Evolutionary conservation across 2,888 invertebrate species (phyloP), one percentile per base, ranked within the genome.

Genomic region (Trachelus stipa): DNA sequence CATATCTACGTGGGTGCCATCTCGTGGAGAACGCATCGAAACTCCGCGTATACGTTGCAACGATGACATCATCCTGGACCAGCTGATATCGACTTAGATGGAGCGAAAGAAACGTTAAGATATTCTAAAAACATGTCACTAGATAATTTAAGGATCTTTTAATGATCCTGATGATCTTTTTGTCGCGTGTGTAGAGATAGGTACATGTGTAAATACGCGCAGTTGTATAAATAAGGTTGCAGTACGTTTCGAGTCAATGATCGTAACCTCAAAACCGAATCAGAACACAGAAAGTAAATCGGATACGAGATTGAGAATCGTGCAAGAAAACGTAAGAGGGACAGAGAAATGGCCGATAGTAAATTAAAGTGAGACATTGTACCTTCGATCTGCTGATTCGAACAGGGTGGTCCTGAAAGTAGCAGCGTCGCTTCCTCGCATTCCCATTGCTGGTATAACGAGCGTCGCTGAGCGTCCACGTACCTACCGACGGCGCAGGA

Each of bases 71-170:
- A 90, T 86, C 89, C 76, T 78, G 76, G 79, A 87, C 88, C 89
- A 90, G 90, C 89, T 90, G 90, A 89, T 81, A 85, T 87, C 86
- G 89, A 90, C 90, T 89, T 90, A 90, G 90, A 90, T 90, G 90
- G 90, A 90, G 90, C 88, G 90, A 90, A 90, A 90, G 89, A 90
- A 83, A 81, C 85, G 83, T 85, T 85, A 87, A 87, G 88, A 87
- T 83, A 23, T 2, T 56, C 23, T 9, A 15, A 56, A 56, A 9
- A 0, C 2, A 56, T 9, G 56, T 56, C 2, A 9, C 56, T 9
- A 56, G 23, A 23, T 56, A 56, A 23, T 56, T 56, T 56, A 56
- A 56, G 56, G 56, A 56, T 23, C 56, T 23, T 15, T 4, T 23
- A 6, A 23, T 0, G 56, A 56, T 40, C 15, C 56, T 9, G 56